Evolutionary conservation across 2,797 vertebrate species (phyloP), one percentile per base, ranked within the genome.

Genomic region (Spinibarbus caldwelli): DNA sequence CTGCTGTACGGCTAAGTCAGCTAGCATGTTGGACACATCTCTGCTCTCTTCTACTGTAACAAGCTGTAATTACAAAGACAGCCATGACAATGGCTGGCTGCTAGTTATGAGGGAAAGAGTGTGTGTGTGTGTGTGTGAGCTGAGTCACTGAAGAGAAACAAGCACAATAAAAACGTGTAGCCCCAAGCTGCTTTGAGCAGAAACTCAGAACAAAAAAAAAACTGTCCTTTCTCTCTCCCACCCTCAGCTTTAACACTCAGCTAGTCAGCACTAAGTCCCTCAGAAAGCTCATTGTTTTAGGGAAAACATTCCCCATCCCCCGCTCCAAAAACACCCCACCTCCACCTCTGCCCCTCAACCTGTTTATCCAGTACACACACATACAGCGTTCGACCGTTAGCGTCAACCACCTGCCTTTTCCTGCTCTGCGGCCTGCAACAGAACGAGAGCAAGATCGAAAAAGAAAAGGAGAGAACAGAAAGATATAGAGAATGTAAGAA

Each of bases 341-440:
- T 80, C 83, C 76, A 85, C 76, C 76, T 79, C 77, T 47, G 41
- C 41, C 76, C 45, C 93, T 90, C 90, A 94, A 95, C 95, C 95
- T 93, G 95, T 95, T 95, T 93, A 94, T 95, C 95, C 95, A 94
- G 92, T 93, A 92, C 92, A 92, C 90, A 92, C 89, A 59, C 89
- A 86, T 77, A 90, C 85, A 84, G 89, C 59, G 11, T 75, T 88
- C 90, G 88, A 93, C 93, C 93, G 93, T 94, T 94, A 92, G 93
- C 91, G 92, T 90, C 87, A 90, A 86, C 90, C 94, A 95, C 94
- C 95, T 95, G 95, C 94, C 89, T 92, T 92, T 95, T 95, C 94
- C 94, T 94, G 93, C 93, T 95, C 93, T 90, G 92, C 75, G 87
- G 91, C 88, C 91, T 14, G 6, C 78, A 90, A 89, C 86, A 87